Conservation (phyloP, 2,888 invertebrate genomes). For the Morpho deidamia region DNA sequence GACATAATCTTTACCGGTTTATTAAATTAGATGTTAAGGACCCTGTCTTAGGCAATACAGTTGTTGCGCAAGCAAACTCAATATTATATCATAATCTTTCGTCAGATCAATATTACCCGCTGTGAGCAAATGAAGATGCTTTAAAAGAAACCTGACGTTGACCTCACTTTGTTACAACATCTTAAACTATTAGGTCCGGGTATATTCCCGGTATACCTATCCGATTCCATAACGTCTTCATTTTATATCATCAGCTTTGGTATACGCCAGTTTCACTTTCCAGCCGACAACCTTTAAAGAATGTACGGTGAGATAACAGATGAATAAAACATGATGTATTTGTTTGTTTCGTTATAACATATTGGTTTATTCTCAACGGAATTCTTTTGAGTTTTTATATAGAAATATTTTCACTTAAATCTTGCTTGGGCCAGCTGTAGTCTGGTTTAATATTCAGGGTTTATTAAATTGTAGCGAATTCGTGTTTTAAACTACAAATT, state of each 20-base stretch:
- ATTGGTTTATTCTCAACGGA: no score
- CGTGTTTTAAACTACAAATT: neutral
- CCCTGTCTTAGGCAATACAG: slow-evolving; percentile 19
- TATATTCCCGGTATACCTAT: slow-evolving; percentile 37
- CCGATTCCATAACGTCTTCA: slow-evolving; percentile 47
- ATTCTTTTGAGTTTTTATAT: neutral
- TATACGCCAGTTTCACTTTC: slow-evolving; percentile 68
- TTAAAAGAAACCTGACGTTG: slow-evolving; percentile 44
- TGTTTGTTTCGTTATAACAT: slow-evolving; percentile 4
- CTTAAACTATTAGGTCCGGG: slow-evolving; percentile 42
- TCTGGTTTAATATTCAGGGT: neutral
- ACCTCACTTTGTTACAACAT: slow-evolving; percentile 51
- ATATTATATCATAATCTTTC: slow-evolving; percentile 39
- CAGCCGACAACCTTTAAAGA: slow-evolving; percentile 63
- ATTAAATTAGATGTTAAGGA: neutral
- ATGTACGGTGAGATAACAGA: slow-evolving; percentile 58
- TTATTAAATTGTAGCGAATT: neutral
- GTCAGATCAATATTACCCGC: slow-evolving; percentile 34
- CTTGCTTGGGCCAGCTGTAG: neutral
- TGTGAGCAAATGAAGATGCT: slow-evolving; percentile 24
- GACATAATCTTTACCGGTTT: neutral
- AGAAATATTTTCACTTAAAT: neutral
- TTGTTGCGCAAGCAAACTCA: slow-evolving; percentile 49
- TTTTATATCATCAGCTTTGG: slow-evolving; percentile 61
- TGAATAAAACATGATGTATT: slow-evolving; percentile 50